These are phyloP conservation scores for Struthio camelus DNA, from an alignment of 2,113 vertebrate species.

Conservation along the genomic window DNA sequence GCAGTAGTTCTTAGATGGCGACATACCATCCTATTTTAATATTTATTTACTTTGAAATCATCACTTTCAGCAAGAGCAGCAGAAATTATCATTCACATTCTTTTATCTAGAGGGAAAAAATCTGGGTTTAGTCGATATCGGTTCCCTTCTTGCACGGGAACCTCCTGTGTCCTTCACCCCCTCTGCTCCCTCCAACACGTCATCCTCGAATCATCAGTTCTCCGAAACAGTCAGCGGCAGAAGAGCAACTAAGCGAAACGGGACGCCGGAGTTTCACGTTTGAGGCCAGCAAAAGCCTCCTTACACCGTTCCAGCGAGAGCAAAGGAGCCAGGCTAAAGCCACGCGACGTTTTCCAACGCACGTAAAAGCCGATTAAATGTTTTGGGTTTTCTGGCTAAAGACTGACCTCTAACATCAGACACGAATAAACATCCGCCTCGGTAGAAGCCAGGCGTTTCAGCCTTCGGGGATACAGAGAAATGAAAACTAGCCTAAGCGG, in stretches of 20 bases:
- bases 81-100: conserved; percentile 65
- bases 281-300: background rate
- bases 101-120: conserved; percentile 39
- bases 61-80: conserved; percentile 57
- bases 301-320: too few relatives aligned
- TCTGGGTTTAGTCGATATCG: background rate
- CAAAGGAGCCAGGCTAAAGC: background rate
- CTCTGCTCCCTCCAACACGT: background rate
- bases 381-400: background rate
- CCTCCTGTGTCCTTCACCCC: background rate
- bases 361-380: background rate
- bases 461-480: background rate
- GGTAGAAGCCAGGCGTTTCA: background rate
- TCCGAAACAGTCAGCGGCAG: background rate
- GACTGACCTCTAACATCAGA: background rate
- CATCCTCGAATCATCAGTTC: background rate
- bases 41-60: conserved; percentile 10
- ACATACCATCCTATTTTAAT: background rate
- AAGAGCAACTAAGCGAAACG: background rate
- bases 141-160: background rate
- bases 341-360: background rate
- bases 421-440: too few relatives aligned
- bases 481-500: background rate
- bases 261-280: background rate
- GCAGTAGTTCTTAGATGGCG: background rate